Base-by-base conservation (phyloP, 2,888 invertebrate species). In the Cetonia aurata region DNA sequence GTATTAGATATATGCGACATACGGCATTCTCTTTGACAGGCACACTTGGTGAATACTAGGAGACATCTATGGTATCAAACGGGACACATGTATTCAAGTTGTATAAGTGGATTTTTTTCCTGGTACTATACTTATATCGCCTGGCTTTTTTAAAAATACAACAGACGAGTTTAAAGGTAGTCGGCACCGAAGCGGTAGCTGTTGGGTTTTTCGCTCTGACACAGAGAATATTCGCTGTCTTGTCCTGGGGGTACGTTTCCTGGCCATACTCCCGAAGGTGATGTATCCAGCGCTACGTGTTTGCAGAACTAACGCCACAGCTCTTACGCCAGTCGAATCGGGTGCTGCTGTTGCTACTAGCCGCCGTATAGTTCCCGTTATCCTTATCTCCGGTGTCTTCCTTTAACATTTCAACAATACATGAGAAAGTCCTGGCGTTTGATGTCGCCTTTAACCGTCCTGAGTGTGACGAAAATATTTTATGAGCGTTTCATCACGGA, bases 341-440 rank as follows among this genome's bases (percentile, higher is more conserved):
- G 37, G 37, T 57, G 56, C 57, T 12, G 56, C 12, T 13, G 48
- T 48, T 48, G n/a, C 60, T 15, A 42, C 60, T 8, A 13, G 6
- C 25, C 17, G 6, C 25, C 8, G 31, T 33, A n/a, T 33, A 46
- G 37, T 48, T 48, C 46, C 33, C 46, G 62, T 33, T 65, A 50
- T 57, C 57, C 50, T 57, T 48, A 46, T 33, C 37, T 48, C 37
- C 25, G 60, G 44, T 53, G 41, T 57, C 50, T 48, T 55, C 25
- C 73, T 75, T 75, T 74, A 75, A 75, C 73, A 72, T 73, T 75
- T 75, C 74, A 75, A 74, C 75, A 74, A 75, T 75, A 72, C 74
- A 73, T 72, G 74, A 73, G 33, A 6, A 71, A 67, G 71, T 74
- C 67, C 67, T 69, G 65, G 72, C 74, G 73, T 75, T 75, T 75